phyloP scores from a whole-genome alignment of 2,113 vertebrate species.

The Murina feae region DNA sequence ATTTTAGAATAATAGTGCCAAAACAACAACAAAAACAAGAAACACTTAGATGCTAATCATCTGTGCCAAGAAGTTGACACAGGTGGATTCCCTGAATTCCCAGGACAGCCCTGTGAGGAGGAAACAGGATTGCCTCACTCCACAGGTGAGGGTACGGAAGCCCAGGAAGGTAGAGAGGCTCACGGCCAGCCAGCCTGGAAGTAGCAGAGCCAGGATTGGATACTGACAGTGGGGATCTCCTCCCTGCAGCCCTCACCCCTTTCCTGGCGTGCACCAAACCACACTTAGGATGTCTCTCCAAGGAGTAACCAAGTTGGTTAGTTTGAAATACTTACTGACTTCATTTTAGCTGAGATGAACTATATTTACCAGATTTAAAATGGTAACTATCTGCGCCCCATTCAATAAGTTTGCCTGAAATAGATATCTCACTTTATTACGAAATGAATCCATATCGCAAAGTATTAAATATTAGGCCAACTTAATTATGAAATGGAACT shows the following conservation, averaged over 20 bases:
- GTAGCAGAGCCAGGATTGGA: neutral
- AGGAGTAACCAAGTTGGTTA: neutral
- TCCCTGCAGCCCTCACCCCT: rapidly evolving
- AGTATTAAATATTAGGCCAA: neutral
- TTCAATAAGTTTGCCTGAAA: neutral
- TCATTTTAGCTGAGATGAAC: neutral
- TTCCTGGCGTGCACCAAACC: too few relatives aligned
- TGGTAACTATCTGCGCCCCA: neutral
- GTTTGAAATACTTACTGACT: neutral
- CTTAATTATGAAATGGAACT: neutral
- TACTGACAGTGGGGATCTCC: neutral
- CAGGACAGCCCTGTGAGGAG: neutral
- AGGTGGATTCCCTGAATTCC: neutral
- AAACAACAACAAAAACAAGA: neutral
- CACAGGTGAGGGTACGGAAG: neutral
- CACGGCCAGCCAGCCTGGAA: neutral
- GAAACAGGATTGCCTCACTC: neutral
- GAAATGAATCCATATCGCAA: neutral
- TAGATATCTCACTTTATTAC: neutral
- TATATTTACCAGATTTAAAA: neutral
- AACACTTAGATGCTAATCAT: neutral
- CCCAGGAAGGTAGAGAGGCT: neutral
- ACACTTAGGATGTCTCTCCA: neutral
- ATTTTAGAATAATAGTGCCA: neutral
- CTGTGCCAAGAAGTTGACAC: neutral